Percentiles rank a stretch among this genome's conserved stretches.
phyloP scores from a whole-genome alignment of 2,113 vertebrate genomes.

The Bos javanicus region DNA sequence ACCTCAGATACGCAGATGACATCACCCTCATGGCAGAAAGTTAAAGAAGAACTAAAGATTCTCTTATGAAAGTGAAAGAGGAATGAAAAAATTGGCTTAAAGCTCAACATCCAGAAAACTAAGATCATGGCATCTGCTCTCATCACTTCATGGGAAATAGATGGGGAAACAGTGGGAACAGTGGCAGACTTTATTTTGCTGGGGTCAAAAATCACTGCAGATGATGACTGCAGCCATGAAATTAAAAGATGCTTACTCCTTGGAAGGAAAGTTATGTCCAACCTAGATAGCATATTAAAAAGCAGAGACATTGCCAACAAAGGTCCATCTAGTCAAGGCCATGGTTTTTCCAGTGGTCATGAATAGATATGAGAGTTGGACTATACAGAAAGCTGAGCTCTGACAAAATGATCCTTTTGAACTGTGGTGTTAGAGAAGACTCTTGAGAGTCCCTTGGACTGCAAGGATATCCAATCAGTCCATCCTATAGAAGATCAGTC shows the following conservation, averaged over 20 bases:
- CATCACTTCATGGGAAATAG: not conserved
- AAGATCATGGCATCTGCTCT: not conserved
- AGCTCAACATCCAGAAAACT: not conserved
- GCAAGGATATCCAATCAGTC: not conserved
- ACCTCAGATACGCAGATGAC: not conserved
- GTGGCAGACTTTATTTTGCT: not conserved
- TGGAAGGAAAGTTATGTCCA: not conserved
- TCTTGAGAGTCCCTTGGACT: not conserved
- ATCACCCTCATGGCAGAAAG: not conserved
- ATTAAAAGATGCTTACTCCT: not conserved
- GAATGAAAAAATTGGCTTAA: not conserved
- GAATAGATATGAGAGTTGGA: not conserved
- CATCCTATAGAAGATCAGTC: not conserved
- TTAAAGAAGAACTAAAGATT: not conserved
- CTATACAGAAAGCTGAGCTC: not conserved
- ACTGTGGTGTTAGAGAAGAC: not conserved
- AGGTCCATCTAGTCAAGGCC: not conserved
- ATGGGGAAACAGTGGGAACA: not conserved
- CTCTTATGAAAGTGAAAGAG: not conserved
- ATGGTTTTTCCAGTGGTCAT: not conserved
- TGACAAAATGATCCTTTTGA: not conserved
- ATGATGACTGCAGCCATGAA: not conserved
- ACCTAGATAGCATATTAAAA: not conserved
- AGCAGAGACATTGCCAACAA: not conserved
- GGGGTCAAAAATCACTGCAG: not conserved